phyloP scores from a whole-genome alignment of 2,888 invertebrate species.

The Amiota minor region DNA sequence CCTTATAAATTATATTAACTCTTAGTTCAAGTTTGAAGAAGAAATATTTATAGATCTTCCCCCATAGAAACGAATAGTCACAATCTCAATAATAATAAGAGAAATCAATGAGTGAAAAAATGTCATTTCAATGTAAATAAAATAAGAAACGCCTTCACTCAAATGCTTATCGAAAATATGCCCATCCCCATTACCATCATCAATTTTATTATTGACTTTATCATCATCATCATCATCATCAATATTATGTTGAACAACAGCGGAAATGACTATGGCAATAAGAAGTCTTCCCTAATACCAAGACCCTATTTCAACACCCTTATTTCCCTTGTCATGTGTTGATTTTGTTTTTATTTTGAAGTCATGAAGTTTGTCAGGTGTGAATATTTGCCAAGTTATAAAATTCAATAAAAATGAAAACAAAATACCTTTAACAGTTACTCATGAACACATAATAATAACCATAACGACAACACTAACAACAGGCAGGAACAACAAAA shows the following conservation, averaged over 20 bases:
- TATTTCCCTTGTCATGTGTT: background rate
- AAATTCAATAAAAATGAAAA: conserved; percentile 15
- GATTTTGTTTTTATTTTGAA: background rate
- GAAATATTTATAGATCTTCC: too few relatives aligned
- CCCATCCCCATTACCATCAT: too few relatives aligned
- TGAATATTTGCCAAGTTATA: conserved; percentile 5
- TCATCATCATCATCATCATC: conserved; percentile 8
- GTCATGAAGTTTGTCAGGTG: background rate
- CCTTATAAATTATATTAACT: too few relatives aligned
- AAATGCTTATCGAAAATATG: too few relatives aligned
- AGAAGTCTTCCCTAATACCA: background rate
- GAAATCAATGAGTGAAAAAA: too few relatives aligned
- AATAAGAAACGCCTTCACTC: too few relatives aligned
- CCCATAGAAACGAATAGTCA: too few relatives aligned
- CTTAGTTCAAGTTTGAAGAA: too few relatives aligned
- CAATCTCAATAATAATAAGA: too few relatives aligned
- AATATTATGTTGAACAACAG: background rate
- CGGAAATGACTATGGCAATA: conserved; percentile 8
- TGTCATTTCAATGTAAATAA: too few relatives aligned
- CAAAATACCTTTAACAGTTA: conserved; percentile 17
- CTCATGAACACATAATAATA: conserved; percentile 23
- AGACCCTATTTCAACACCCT: background rate
- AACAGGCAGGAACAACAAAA: background rate
- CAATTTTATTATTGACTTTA: background rate
- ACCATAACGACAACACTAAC: background rate